Evolutionary conservation across 1,140 invertebrate species (phyloP).

Genomic region (Platyura marginata): DNA sequence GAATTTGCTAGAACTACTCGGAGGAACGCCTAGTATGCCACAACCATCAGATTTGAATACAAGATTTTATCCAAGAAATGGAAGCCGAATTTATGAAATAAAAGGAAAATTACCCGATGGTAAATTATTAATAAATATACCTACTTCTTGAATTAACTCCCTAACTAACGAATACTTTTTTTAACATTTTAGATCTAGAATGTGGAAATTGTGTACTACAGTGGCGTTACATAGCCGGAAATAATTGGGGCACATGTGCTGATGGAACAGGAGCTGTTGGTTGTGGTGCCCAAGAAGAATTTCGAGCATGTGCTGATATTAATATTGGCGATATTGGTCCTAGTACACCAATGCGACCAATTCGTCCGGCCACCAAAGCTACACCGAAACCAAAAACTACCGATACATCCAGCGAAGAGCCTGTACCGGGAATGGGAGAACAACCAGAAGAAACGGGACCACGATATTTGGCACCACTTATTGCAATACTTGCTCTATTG

Average conservation of each 20-base stretch:
- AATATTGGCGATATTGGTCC: constrained; percentile 29
- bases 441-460: constrained; percentile 7
- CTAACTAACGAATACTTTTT: background rate
- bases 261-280: constrained; percentile 54
- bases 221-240: constrained; percentile 65
- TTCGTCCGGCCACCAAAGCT: constrained; percentile 9
- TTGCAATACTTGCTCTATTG: constrained; percentile 25
- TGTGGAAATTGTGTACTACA: constrained; percentile 65
- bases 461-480: constrained; percentile 24
- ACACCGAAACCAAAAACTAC: constrained; percentile 7
- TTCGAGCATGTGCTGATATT: constrained; percentile 69
- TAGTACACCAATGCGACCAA: constrained; percentile 7
- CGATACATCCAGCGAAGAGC: constrained; percentile 3
- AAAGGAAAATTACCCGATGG: constrained; percentile 45
- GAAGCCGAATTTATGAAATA: constrained; percentile 59
- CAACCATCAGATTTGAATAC: constrained; percentile 22
- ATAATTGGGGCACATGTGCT: constrained; percentile 57
- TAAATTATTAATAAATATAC: constrained; percentile 4
- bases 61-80: constrained; percentile 54
- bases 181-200: constrained; percentile 24
- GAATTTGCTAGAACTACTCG: constrained; percentile 38
- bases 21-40: constrained; percentile 20
- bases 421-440: background rate
- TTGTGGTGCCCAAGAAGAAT: constrained; percentile 74
- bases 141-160: background rate